Conservation (phyloP, 2,797 vertebrate genomes). For the Myotis vivesi region DNA sequence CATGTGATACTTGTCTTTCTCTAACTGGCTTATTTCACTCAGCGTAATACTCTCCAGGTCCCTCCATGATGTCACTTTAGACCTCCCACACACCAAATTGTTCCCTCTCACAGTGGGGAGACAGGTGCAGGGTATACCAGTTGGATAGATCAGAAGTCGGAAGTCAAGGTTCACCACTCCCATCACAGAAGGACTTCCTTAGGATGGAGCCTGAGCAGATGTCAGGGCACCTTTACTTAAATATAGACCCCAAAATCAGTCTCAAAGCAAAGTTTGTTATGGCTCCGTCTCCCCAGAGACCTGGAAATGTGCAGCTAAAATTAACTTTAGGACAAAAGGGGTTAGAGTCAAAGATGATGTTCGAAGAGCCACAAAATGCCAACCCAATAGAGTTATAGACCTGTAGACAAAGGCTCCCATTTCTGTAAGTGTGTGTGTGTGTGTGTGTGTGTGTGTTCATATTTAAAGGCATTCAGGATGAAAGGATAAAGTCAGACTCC, state of each 20-base stretch:
- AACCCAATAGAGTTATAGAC: conserved; percentile 1
- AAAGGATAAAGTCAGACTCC: conserved; percentile 49
- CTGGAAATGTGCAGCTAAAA: conserved; percentile 64
- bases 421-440: background rate
- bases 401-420: background rate
- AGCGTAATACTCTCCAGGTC: too few species aligned
- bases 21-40: too few species aligned
- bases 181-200: conserved; percentile 73
- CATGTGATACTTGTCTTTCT: too few species aligned
- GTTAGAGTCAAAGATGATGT: conserved; percentile 4
- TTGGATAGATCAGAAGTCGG: conserved; percentile 67
- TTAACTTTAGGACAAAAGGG: conserved; percentile 66
- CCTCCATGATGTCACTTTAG: background rate
- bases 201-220: conserved; percentile 77
- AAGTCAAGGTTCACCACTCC: conserved; percentile 68
- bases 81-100: conserved; percentile 77
- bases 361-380: conserved; percentile 37
- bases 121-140: conserved; percentile 62
- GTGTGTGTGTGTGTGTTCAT: background rate
- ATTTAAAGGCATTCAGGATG: conserved; percentile 46
- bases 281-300: conserved; percentile 58
- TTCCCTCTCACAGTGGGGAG: conserved; percentile 75
- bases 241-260: conserved; percentile 75
- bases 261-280: conserved; percentile 66
- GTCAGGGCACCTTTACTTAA: conserved; percentile 80